phyloP scores from a whole-genome alignment of 2,797 vertebrate genomes.

The Esox masquinongy region DNA sequence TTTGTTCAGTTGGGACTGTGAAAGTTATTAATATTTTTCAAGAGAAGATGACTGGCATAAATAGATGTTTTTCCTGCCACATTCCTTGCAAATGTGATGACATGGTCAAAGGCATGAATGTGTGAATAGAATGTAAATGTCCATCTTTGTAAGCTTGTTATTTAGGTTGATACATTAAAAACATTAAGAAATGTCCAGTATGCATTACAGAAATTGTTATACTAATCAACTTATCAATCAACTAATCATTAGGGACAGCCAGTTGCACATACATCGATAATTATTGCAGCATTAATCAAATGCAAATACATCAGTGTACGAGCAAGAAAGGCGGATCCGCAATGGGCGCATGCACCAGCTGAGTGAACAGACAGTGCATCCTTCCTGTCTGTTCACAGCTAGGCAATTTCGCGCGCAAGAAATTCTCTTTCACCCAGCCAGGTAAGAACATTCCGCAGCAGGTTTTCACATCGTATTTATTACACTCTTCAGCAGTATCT shows the following conservation, averaged over 20 bases:
- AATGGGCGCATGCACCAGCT: neutral
- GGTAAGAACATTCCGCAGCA: neutral
- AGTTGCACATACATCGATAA: neutral
- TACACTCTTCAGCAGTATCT: neutral
- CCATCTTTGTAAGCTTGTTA: neutral
- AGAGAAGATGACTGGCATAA: too few relatives aligned
- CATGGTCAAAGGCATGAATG: neutral
- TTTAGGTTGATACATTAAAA: neutral
- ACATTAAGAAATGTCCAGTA: neutral
- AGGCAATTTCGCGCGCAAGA: neutral
- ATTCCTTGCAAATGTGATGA: too few relatives aligned
- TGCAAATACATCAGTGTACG: neutral
- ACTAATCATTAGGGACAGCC: neutral
- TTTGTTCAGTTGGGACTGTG: too few relatives aligned
- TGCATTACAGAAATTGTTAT: neutral
- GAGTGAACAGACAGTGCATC: neutral
- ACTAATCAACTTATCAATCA: neutral
- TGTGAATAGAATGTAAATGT: neutral
- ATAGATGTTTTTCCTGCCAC: too few relatives aligned
- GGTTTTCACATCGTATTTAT: neutral
- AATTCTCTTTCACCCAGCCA: neutral
- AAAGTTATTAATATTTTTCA: too few relatives aligned
- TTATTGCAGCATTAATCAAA: neutral
- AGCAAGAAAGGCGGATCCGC: neutral
- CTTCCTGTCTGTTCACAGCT: neutral